Percentiles rank a stretch among this genome's conserved stretches.
Conservation (phyloP, 92 coral and sea anemone species). For the Actinernus sp. region DNA sequence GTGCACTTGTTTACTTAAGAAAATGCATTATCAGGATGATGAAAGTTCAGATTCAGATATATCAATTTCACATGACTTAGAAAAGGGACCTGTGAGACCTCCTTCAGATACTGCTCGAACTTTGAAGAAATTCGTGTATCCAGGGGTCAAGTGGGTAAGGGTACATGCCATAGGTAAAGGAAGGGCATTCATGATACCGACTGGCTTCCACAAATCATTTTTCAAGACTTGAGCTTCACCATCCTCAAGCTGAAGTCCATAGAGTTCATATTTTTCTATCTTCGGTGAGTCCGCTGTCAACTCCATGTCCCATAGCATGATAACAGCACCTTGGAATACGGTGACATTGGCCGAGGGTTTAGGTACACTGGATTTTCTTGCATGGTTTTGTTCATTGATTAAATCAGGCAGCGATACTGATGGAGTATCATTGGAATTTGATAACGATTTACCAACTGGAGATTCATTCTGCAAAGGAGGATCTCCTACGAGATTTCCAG, state of each 20-base stretch:
- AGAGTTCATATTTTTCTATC: neutral
- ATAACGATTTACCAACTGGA: too few species aligned
- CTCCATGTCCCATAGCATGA: neutral
- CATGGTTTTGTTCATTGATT: too few species aligned
- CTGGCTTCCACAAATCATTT: slow-evolving; percentile 1
- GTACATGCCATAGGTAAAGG: slow-evolving; percentile 32
- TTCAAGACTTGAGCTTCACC: neutral
- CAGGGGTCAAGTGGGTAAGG: slow-evolving; percentile 16
- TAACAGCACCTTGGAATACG: too few species aligned
- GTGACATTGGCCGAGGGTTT: too few species aligned
- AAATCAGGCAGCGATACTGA: too few species aligned
- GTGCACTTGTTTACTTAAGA: too few species aligned
- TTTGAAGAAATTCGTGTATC: slow-evolving; percentile 9
- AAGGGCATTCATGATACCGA: slow-evolving; percentile 27
- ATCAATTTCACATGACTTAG: neutral
- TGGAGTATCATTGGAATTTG: too few species aligned
- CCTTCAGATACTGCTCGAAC: slow-evolving; percentile 6
- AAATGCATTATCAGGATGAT: too few species aligned
- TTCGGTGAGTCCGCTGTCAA: neutral
- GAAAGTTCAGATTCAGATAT: too few species aligned
- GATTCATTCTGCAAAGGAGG: too few species aligned
- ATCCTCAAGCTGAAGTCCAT: neutral
- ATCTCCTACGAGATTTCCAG: too few species aligned
- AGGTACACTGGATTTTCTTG: too few species aligned
- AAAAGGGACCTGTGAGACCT: slow-evolving; percentile 14